Evolutionary conservation across 1,140 invertebrate genomes (phyloP).

Genomic region (Zaprionus tsacasi): DNA sequence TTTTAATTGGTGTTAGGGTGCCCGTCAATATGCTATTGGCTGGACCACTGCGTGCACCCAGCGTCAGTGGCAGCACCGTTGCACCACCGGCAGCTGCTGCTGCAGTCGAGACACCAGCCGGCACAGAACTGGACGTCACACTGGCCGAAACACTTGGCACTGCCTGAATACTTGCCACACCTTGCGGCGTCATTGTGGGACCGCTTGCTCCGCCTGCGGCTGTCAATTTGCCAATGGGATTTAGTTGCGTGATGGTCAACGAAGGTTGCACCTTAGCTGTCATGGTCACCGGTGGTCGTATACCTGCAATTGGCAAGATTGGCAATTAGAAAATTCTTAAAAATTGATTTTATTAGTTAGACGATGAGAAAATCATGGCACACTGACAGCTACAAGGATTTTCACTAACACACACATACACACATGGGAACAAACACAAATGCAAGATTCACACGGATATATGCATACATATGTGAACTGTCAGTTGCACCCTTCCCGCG

Average conservation of each 20-base stretch:
- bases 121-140: conserved; percentile 53
- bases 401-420: neutral
- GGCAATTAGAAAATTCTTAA: neutral
- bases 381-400: conserved; percentile 1
- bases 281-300: conserved; percentile 78
- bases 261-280: conserved; percentile 80
- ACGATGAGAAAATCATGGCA: conserved; percentile 4
- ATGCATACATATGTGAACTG: neutral
- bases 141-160: conserved; percentile 57
- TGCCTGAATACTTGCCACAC: conserved; percentile 75
- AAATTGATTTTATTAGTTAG: neutral
- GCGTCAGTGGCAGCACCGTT: conserved; percentile 74
- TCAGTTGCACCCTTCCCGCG: neutral
- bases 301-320: conserved; percentile 37
- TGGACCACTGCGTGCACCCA: conserved; percentile 62
- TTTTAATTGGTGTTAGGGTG: conserved; percentile 77
- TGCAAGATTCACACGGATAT: neutral
- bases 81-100: conserved; percentile 63
- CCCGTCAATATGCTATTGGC: conserved; percentile 71
- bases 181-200: conserved; percentile 59
- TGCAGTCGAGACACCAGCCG: conserved; percentile 42
- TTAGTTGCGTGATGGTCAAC: conserved; percentile 80
- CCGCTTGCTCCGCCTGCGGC: conserved; percentile 29
- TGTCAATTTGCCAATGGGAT: conserved; percentile 73
- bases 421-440: neutral